Percentiles rank a stretch among this genome's conserved stretches.
Evolutionary conservation across 2,888 invertebrate genomes (phyloP).

Genomic region (Ectobius pallidus): DNA sequence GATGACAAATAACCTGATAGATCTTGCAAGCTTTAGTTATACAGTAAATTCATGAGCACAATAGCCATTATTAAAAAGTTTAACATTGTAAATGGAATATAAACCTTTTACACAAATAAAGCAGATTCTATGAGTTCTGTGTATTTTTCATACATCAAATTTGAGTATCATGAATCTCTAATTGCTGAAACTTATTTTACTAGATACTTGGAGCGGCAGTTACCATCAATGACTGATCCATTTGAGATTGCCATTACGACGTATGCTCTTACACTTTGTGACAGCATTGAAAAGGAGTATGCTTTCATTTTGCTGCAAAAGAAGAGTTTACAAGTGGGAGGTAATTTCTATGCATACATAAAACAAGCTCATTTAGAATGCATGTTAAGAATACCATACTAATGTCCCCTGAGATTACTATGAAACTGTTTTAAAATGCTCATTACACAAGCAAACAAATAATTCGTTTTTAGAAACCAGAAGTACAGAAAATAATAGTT

Average conservation of each 20-base stretch:
- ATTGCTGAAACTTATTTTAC: constrained; percentile 25
- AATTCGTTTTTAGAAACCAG: no score
- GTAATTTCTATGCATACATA: not conserved
- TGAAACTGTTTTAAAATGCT: no score
- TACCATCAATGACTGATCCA: constrained; percentile 52
- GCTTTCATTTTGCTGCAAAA: constrained; percentile 50
- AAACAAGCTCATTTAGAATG: no score
- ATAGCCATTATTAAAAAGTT: no score
- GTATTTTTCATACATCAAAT: not conserved
- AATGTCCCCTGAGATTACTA: no score
- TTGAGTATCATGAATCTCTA: no score
- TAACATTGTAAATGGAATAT: not conserved
- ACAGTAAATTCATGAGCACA: no score
- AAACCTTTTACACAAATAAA: not conserved
- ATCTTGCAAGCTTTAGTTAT: no score
- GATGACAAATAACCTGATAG: no score
- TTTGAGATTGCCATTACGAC: constrained; percentile 59
- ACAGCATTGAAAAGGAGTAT: constrained; percentile 53
- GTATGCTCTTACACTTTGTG: constrained; percentile 56
- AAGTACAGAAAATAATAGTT: no score
- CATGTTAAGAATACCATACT: no score
- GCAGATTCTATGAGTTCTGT: not conserved
- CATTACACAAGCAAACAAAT: no score
- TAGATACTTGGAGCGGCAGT: constrained; percentile 52
- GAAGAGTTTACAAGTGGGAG: constrained; percentile 23